phyloP scores from a whole-genome alignment of 1,140 invertebrate genomes.

The Solenopsis invicta region DNA sequence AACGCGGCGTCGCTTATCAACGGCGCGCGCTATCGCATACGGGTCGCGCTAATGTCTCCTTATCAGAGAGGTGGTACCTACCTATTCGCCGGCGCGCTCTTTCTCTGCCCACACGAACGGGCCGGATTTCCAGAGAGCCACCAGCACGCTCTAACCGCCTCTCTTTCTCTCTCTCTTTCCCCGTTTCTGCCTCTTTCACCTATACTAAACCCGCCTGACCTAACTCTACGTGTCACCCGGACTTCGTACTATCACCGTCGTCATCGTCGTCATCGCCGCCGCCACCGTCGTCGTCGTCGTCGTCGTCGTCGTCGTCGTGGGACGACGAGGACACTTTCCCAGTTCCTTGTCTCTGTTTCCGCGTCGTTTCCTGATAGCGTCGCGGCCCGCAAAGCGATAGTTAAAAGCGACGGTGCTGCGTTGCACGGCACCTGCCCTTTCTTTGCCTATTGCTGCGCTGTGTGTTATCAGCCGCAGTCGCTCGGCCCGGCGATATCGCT shows the following conservation, averaged over 20 bases:
- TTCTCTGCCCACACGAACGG: conserved; percentile 76
- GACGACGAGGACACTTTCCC: conserved; percentile 81
- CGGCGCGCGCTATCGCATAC: conserved; percentile 84
- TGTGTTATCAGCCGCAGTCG: conserved; percentile 35
- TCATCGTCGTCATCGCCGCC: not conserved
- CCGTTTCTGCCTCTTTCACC: conserved; percentile 43
- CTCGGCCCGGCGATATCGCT: conserved; percentile 39
- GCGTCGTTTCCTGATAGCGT: conserved; percentile 74
- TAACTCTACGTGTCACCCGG: conserved; percentile 45
- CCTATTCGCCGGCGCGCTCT: conserved; percentile 79
- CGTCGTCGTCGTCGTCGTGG: conserved; percentile 72
- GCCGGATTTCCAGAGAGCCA: conserved; percentile 81
- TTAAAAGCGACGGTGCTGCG: conserved; percentile 65
- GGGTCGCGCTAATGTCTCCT: conserved; percentile 87
- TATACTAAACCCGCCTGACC: conserved; percentile 67
- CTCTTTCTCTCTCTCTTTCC: not conserved
- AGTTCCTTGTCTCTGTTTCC: conserved; percentile 77
- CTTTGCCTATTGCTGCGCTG: too few species aligned
- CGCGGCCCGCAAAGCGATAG: conserved; percentile 62
- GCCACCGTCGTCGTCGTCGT: not conserved
- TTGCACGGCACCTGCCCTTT: not conserved
- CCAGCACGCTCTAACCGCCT: conserved; percentile 76
- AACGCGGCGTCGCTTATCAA: conserved; percentile 80
- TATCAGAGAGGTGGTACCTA: conserved; percentile 81
- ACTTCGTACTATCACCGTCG: conserved; percentile 23